Percentiles rank a stretch among this genome's conserved stretches.
Conservation (phyloP, 2,888 invertebrate species). For the Orchestes rusci region DNA sequence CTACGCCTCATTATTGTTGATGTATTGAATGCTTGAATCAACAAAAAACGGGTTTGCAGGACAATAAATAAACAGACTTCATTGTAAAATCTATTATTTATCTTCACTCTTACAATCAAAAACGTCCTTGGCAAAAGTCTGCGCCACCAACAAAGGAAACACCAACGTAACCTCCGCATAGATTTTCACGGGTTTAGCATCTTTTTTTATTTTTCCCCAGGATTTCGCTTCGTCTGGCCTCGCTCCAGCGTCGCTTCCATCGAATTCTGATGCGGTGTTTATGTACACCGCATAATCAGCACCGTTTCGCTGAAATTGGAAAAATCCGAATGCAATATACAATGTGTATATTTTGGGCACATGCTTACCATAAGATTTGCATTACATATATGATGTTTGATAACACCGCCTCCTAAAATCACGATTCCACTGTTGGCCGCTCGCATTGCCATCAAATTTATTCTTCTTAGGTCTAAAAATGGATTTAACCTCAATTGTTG, state of each 20-base stretch:
- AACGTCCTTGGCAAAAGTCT: constrained; percentile 81
- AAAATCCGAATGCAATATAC: background rate
- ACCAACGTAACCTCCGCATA: constrained; percentile 92
- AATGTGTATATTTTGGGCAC: constrained; percentile 1
- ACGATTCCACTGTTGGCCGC: constrained; percentile 93
- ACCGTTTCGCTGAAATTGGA: constrained; percentile 74
- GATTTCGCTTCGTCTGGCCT: constrained; percentile 97
- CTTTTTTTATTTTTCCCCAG: constrained; percentile 94
- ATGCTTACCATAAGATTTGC: constrained; percentile 88
- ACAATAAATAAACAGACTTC: too few relatives aligned
- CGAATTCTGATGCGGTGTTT: constrained; percentile 93
- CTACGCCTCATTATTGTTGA: too few relatives aligned
- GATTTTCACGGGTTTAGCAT: constrained; percentile 84
- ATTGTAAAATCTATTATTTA: too few relatives aligned
- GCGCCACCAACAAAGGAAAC: constrained; percentile 90
- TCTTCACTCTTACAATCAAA: too few relatives aligned
- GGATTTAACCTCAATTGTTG: too few relatives aligned
- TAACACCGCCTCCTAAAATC: constrained; percentile 89
- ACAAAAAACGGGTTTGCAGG: too few relatives aligned
- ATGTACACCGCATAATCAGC: constrained; percentile 93
- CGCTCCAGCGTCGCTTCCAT: constrained; percentile 97
- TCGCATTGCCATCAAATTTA: constrained; percentile 92
- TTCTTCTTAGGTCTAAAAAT: constrained; percentile 66
- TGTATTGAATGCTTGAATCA: too few relatives aligned
- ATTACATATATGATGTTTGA: constrained; percentile 99